Base-by-base conservation (phyloP, 2,888 invertebrate species). In the Sarcophaga caerulescens region DNA sequence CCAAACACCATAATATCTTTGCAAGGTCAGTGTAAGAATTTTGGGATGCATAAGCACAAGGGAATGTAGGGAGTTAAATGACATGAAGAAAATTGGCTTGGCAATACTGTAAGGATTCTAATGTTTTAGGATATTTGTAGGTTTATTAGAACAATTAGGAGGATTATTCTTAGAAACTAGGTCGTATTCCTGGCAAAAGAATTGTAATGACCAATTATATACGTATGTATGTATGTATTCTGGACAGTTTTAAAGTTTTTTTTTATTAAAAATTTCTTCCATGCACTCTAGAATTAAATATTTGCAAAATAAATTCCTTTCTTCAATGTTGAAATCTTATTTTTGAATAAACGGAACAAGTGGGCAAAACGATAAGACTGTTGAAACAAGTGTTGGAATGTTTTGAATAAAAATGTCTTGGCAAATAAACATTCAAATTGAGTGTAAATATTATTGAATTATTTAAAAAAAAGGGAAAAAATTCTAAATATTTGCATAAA, bases 11-110 rank as follows among this genome's bases (percentile, higher is more conserved):
- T 75, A 79, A 80, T 60, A 69, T 83, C 76, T 76, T 80, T 83
- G 80, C 85, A 85, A 85, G 85, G 85, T 85, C 83, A 83, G 76
- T 83, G 80, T 77, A 80, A 83, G 65, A 52, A 75, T 70, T 68
- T 75, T 45, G 25, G 47, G 59, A n/a, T 84, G 44, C 69, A 68
- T 11, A 60, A 4, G 63, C 21, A 23, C 65, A 19, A 25, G n/a
- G 23, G 11, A 12, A 52, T 57, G 17, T 52, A 52, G 52, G 52
- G 2, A 52, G 71, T 52, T 12, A 47, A 74, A 52, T 12, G 60
- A 10, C 8, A 35, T 35, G 1, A 35, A 35, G 2, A 1, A 35
- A 35, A 10, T 35, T 10, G 35, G 35, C 35, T 10, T 35, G 35
- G 35, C 35, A 35, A 35, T 35, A 10, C 35, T 35, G 35, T 35